Base-by-base conservation (phyloP, 2,113 vertebrate genomes). In the Centrocercus urophasianus region DNA sequence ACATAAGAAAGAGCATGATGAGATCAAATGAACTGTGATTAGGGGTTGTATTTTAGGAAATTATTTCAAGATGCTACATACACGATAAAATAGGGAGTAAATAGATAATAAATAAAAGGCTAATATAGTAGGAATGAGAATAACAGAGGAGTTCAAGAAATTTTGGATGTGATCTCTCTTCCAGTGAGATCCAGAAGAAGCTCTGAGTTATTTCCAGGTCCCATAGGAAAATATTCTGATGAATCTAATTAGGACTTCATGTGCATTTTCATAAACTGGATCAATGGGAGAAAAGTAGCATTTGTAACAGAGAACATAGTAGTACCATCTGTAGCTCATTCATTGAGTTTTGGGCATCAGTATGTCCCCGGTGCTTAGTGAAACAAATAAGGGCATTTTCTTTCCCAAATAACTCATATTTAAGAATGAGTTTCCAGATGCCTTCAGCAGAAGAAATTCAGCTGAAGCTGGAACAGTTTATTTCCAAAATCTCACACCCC, bases 291-390 rank as follows among this genome's bases (percentile, higher is more conserved):
- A 54, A 89, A 79, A 84, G 38, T 45, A 65, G 47, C 3, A 1
- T 78, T 81, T n/a, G 0, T 21, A 47, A 25, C 6, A 17, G n/a
- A 10, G 27, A 71, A 4, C 16, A 19, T 6, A 32, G n/a, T 7
- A 74, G 57, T 1, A 10, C 6, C 0, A 0, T 13, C 38, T 32
- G 32, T 43, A 30, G 12, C 27, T 86, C 18, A 34, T 50, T 36
- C 8, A 1, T 52, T 81, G 21, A 18, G 13, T 70, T 59, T 25
- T 7, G n/a, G 6, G 34, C 3, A 5, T 5, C 59, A 24, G n/a
- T 38, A n/a, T 8, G 10, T 34, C 50, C 52, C 1, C 34, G n/a
- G 69, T 12, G 3, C 65, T 21, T 21, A 6, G 59, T 47, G 52
- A 60, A 42, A 12, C 2, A 42, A 19, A 24, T 25, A 36, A 52